phyloP scores from a whole-genome alignment of 1,140 invertebrate genomes.

The Macrosteles quadrilineatus region DNA sequence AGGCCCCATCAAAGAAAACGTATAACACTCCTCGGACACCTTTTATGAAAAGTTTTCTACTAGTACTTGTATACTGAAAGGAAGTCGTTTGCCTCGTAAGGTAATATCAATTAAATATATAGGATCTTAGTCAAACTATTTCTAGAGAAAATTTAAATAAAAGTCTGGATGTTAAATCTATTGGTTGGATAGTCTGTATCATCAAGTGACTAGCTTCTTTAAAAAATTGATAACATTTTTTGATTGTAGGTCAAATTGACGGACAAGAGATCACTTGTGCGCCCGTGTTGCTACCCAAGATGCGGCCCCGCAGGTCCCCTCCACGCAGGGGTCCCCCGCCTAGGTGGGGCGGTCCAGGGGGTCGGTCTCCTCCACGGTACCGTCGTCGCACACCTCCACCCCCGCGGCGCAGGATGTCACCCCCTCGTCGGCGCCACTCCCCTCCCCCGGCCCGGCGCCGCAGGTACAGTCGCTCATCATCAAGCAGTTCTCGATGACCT shows the following conservation, averaged over 20 bases:
- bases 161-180: too few relatives aligned
- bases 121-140: too few relatives aligned
- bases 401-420: constrained; percentile 55
- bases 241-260: constrained; percentile 67
- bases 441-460: constrained; percentile 62
- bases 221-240: too few relatives aligned
- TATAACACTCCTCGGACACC: too few relatives aligned
- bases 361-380: constrained; percentile 57
- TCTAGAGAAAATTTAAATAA: too few relatives aligned
- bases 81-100: too few relatives aligned
- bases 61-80: too few relatives aligned
- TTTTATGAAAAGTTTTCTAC: too few relatives aligned
- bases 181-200: too few relatives aligned
- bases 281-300: constrained; percentile 79
- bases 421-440: constrained; percentile 60
- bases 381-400: constrained; percentile 60
- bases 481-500: constrained; percentile 69
- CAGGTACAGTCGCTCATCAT: constrained; percentile 77
- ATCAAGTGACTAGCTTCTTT: too few relatives aligned
- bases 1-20: too few relatives aligned
- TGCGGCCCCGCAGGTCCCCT: constrained; percentile 64
- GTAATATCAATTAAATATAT: too few relatives aligned
- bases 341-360: constrained; percentile 42
- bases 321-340: constrained; percentile 60
- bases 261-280: constrained; percentile 94